Percentiles rank a stretch among this genome's conserved stretches.
These are phyloP conservation scores for Mionectes macconnelli DNA, from an alignment of 2,113 vertebrate species.

Conservation along the genomic window DNA sequence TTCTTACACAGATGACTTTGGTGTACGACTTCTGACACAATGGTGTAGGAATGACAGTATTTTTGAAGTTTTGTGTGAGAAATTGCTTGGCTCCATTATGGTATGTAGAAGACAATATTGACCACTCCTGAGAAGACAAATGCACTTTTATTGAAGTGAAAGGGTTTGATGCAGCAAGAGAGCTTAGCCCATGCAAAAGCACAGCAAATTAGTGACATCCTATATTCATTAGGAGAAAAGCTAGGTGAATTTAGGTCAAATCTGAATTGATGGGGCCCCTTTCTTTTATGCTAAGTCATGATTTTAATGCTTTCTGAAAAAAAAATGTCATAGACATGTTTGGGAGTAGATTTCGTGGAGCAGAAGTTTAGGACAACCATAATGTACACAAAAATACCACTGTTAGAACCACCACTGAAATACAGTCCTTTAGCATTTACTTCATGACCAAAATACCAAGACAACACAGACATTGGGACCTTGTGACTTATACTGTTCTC, in stretches of 20 bases:
- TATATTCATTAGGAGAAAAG: not conserved
- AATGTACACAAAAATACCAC: not conserved
- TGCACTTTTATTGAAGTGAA: not conserved
- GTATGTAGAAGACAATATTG: not conserved
- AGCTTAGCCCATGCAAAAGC: not conserved
- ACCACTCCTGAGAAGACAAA: not conserved
- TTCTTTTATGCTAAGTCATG: not conserved
- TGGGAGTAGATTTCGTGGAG: not conserved
- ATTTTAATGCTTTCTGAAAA: not conserved
- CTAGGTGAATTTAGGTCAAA: not conserved
- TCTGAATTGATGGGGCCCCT: not conserved
- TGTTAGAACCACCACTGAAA: not conserved
- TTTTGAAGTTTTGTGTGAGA: not conserved
- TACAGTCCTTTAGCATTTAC: not conserved
- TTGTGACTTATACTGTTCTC: not conserved
- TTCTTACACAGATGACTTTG: not conserved
- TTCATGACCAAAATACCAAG: not conserved
- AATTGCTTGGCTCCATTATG: not conserved
- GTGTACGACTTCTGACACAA: not conserved
- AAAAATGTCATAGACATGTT: rapidly evolving
- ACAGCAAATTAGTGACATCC: not conserved
- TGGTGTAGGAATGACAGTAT: not conserved
- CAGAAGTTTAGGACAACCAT: not conserved
- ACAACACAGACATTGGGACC: not conserved
- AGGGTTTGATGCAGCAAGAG: not conserved